Evolutionary conservation across 2,888 invertebrate genomes (phyloP), one percentile per base, ranked within the genome.

Genomic region (Macrosoma leucophasiata): DNA sequence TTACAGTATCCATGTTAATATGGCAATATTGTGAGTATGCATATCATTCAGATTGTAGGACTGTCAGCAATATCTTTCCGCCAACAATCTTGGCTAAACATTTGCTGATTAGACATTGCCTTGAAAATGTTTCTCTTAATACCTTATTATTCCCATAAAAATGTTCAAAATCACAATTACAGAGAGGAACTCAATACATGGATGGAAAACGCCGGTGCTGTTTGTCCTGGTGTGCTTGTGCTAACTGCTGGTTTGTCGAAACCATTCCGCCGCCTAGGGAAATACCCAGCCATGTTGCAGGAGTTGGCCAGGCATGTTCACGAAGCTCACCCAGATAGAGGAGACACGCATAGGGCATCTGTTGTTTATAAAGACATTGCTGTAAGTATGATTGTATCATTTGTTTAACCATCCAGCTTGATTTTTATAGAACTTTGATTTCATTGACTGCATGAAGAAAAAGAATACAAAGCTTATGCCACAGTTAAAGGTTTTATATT

Each of bases 231-330:
- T 8, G 88, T 97, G 37, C 85, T 98, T 56, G 94, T 95, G 5
- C 79, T 98, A 41, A 97, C 98, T 1, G 94, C 96, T 8, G 95
- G 96, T 7, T 85, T 99, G 22, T 97, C 97, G 37, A 95, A 96
- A 74, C 97, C 98, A 0, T 98, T 99, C 75, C 89, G 98, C 22
- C 89, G 98, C 24, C 84, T 98, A 38, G 97, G 97, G 58, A 97
- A 96, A 71, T 99, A 98, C 77, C 93, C 96, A 1, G 92, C 93
- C 3, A 92, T 95, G 89, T 82, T 98, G 29, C 97, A 98, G 70
- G 98, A 99, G 68, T 78, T 98, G 41, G 97, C 98, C 52, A 86
- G 98, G 39, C 97, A 98, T 65, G 93, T 98, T 33, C 97, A 97
- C 70, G 97, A 97, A 69, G 93, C 92, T 48, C 97, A 99, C 74